A percentile compares a stretch with the other conserved stretches of the same genome.
phyloP scores from a whole-genome alignment of 1,140 invertebrate species.

The Tenebrio molitor region DNA sequence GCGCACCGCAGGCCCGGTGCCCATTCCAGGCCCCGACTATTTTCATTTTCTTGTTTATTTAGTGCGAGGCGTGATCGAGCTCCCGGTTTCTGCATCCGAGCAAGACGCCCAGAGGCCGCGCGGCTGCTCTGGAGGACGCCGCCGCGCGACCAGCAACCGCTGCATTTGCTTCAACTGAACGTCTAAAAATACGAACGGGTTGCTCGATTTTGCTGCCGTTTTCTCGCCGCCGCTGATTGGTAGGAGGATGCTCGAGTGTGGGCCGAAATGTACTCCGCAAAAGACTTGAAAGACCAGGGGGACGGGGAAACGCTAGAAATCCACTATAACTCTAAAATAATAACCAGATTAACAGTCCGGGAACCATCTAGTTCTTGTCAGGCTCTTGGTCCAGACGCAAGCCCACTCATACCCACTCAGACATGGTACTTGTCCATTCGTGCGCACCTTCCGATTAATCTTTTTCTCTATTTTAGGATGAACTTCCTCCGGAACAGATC shows the following conservation, averaged over 20 bases:
- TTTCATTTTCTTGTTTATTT: not conserved
- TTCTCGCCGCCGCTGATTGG: constrained; percentile 41
- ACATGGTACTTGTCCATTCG: constrained; percentile 28
- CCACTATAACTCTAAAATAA: constrained; percentile 54
- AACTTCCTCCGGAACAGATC: constrained; percentile 65
- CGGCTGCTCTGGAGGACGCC: too few relatives aligned
- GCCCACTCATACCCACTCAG: not conserved
- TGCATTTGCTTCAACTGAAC: constrained; percentile 21
- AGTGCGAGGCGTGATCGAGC: not conserved
- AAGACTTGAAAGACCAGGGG: constrained; percentile 28
- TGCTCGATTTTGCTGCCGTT: constrained; percentile 43
- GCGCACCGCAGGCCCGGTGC: not conserved
- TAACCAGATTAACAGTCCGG: constrained; percentile 40
- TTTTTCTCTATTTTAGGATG: constrained; percentile 61
- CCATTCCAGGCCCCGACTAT: not conserved
- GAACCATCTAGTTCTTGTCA: constrained; percentile 33
- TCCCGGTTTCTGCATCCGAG: too few relatives aligned
- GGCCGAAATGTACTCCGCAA: constrained; percentile 28
- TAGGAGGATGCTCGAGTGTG: constrained; percentile 39
- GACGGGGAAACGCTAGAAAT: constrained; percentile 50
- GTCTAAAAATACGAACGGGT: constrained; percentile 44
- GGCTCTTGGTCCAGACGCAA: constrained; percentile 11
- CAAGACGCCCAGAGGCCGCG: too few relatives aligned
- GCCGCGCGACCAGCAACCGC: constrained; percentile 1
- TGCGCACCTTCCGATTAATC: constrained; percentile 9